These are phyloP conservation scores for Trichechus manatus DNA, from an alignment of 2,113 vertebrate genomes.

Conservation along the genomic window DNA sequence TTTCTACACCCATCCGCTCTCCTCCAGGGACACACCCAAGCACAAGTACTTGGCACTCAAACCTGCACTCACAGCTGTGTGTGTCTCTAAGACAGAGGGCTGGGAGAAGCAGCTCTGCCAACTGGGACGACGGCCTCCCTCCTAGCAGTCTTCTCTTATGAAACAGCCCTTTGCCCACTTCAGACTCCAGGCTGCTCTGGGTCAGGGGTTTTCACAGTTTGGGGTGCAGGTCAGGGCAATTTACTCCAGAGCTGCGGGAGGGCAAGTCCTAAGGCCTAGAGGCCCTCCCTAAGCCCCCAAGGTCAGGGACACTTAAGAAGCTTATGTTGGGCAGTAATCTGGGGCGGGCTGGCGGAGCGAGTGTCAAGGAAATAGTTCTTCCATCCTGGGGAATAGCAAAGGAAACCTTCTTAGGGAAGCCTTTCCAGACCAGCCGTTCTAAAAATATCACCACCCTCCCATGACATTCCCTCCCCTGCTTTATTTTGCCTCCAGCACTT, in stretches of 20 bases:
- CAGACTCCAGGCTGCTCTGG: neutral
- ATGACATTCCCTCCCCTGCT: fast-evolving
- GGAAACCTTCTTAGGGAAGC: neutral
- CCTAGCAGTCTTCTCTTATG: neutral
- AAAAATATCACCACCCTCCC: neutral
- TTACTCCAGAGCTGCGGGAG: neutral
- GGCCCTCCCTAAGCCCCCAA: neutral
- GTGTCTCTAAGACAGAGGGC: conserved; percentile 23
- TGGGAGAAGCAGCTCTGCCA: conserved; percentile 42
- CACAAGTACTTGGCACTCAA: neutral
- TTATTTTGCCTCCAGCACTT: conserved; percentile 24
- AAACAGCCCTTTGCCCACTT: neutral
- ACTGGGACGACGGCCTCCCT: neutral
- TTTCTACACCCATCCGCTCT: fast-evolving
- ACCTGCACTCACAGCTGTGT: neutral
- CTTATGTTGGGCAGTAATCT: conserved; percentile 69
- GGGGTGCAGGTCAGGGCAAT: neutral
- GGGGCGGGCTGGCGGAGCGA: neutral
- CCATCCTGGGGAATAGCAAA: neutral
- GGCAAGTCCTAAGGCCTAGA: neutral
- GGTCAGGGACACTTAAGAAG: conserved; percentile 66
- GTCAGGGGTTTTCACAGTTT: conserved; percentile 8
- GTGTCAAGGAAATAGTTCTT: neutral
- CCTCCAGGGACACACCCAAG: neutral
- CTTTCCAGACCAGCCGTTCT: neutral